These are phyloP conservation scores for Cryptosula pallasiana DNA, from an alignment of 2,888 invertebrate genomes.

Conservation along the genomic window DNA sequence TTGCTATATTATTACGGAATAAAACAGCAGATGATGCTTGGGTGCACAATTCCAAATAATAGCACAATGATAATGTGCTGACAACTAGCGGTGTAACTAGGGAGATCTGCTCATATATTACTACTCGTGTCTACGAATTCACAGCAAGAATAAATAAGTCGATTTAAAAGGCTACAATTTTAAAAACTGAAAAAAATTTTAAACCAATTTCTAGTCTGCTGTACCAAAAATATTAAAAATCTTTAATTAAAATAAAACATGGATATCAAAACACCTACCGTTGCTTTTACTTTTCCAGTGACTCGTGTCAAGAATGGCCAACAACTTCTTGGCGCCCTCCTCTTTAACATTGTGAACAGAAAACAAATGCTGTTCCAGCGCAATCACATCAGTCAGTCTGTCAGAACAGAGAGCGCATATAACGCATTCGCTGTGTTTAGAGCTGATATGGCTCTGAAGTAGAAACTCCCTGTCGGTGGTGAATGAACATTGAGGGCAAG, in stretches of 20 bases:
- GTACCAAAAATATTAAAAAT: too few relatives aligned
- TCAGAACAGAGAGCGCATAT: conserved; percentile 18
- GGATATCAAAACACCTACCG: too few relatives aligned
- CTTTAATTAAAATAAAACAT: too few relatives aligned
- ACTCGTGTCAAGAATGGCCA: background rate
- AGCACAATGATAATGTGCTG: background rate
- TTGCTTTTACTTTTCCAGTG: background rate
- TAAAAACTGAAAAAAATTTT: too few relatives aligned
- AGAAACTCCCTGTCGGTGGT: background rate
- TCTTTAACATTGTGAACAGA: conserved; percentile 4
- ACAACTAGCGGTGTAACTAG: too few relatives aligned
- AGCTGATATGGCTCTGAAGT: background rate
- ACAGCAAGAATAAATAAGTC: too few relatives aligned
- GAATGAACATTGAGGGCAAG: background rate
- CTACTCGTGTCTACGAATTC: too few relatives aligned
- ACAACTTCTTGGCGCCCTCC: background rate
- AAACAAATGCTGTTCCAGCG: background rate
- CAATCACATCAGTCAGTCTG: background rate
- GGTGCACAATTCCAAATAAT: background rate
- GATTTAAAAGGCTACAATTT: too few relatives aligned
- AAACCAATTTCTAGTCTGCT: too few relatives aligned
- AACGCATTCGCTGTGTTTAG: background rate
- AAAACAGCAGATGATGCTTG: too few relatives aligned
- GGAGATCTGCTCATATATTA: too few relatives aligned
- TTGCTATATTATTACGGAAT: too few relatives aligned